Evolutionary conservation across 2,888 invertebrate genomes (phyloP).

Genomic region (Copidosoma aretas): DNA sequence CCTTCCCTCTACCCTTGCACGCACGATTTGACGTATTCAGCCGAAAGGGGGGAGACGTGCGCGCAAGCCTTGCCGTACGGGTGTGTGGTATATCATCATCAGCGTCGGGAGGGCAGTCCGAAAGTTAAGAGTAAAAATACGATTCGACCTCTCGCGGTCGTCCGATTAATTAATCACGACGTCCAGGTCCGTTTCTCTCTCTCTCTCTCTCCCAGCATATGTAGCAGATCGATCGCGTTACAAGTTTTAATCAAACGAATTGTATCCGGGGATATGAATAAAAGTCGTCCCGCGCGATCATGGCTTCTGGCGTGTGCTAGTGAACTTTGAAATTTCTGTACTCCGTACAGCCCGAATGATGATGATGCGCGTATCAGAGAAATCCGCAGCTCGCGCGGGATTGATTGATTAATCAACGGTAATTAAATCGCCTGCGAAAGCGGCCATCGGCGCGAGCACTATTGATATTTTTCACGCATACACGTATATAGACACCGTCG

Average conservation of each 20-base stretch:
- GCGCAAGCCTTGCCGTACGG: too few relatives aligned
- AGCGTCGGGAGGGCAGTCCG: conserved; percentile 26
- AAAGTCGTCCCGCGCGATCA: conserved; percentile 17
- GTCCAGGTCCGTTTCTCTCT: neutral
- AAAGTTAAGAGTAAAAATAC: conserved; percentile 39
- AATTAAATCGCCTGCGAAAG: too few relatives aligned
- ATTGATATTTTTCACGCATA: too few relatives aligned
- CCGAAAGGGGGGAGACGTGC: neutral
- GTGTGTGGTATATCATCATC: neutral
- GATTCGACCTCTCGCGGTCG: conserved; percentile 17
- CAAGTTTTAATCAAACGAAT: conserved; percentile 30
- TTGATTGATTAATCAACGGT: too few relatives aligned
- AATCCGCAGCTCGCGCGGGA: too few relatives aligned
- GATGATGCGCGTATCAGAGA: too few relatives aligned
- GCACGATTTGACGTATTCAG: conserved; percentile 34
- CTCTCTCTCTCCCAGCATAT: neutral
- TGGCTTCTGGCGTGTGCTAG: too few relatives aligned
- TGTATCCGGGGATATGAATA: conserved; percentile 12
- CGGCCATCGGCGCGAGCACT: too few relatives aligned
- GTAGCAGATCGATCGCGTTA: neutral
- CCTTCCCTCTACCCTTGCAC: conserved; percentile 1
- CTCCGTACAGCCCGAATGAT: too few relatives aligned
- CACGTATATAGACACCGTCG: too few relatives aligned
- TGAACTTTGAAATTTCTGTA: too few relatives aligned
- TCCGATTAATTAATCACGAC: conserved; percentile 38